phyloP scores from a whole-genome alignment of 2,113 vertebrate genomes.

The Sitta europaea region DNA sequence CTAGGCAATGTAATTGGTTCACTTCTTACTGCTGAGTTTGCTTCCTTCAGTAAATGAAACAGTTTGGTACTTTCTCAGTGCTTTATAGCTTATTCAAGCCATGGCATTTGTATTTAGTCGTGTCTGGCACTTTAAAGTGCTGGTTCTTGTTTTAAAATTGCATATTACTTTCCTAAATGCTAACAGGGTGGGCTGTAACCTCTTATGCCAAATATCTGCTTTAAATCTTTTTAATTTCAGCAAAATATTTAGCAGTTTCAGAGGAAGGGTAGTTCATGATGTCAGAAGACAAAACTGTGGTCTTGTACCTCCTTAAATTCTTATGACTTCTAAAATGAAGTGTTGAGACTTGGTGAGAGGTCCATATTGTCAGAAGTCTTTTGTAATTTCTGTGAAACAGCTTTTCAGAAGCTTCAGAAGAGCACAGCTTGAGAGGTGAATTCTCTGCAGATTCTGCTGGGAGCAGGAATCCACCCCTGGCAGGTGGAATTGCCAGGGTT shows the following conservation, averaged over 20 bases:
- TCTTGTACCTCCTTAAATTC: slow-evolving; percentile 5
- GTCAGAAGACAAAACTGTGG: not conserved
- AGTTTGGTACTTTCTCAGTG: slow-evolving; percentile 19
- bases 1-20: slow-evolving; percentile 31
- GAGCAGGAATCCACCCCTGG: not conserved
- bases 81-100: not conserved
- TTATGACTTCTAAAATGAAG: not conserved
- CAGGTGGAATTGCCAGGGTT: not conserved
- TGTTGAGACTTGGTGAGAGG: not conserved
- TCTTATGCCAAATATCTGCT: not conserved
- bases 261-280: not conserved
- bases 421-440: not conserved
- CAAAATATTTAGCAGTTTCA: not conserved
- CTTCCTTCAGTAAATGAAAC: slow-evolving; percentile 55
- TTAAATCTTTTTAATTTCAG: not conserved
- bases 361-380: not conserved
- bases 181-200: not conserved
- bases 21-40: slow-evolving; percentile 4
- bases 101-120: not conserved
- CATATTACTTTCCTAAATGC: not conserved
- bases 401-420: not conserved
- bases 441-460: not conserved
- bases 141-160: not conserved
- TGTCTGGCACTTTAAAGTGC: not conserved
- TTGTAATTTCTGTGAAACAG: not conserved